Evolutionary conservation across 2,888 invertebrate genomes (phyloP), one percentile per base, ranked within the genome.

Genomic region (Suillia variegata): DNA sequence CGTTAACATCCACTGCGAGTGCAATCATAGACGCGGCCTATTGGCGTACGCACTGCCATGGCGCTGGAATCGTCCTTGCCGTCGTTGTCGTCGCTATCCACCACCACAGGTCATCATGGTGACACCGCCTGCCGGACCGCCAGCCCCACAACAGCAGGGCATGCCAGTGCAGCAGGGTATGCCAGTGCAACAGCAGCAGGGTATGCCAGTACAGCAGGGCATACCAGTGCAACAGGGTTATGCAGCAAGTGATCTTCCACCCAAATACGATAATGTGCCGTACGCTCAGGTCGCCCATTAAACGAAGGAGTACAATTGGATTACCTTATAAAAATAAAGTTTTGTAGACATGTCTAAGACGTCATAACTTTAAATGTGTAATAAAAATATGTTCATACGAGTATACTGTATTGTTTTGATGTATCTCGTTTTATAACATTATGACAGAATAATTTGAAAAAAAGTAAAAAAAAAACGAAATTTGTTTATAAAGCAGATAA

Each of bases 1-100:
- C 26, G 61, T 76, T 3, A 67, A 71, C 54, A 59, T 74, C 8
- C 56, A 64, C 18, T 66, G 62, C 61, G 73, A 75, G 26, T 76
- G 74, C 62, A 56, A 67, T 47, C 75, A 76, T 58, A 67, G 68
- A 0, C 69, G 57, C 12, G 68, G 70, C 17, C 58, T 63, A 2
- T 38, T 73, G 38, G n/a, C 10, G 20, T 65, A 59, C 21, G 8
- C 64, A 10, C 42, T 65, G 12, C 47, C 70, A 1, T 38, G 56
- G 2, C 68, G 70, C 5, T 67, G 63, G 71, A 67, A 62, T 20
- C 64, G 66, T 24, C 77, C 70, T 2, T 76, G 77, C 34, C 68
- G 73, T 3, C 65, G 64, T 34, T 75, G 76, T 21, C 49, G 60
- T 8, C 71, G 76, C 52, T 38, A 49, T 18, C 59, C 64, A 42